Evolutionary conservation across 2,797 vertebrate genomes (phyloP), one percentile per base, ranked within the genome.

Genomic region (Xerus rutilus): DNA sequence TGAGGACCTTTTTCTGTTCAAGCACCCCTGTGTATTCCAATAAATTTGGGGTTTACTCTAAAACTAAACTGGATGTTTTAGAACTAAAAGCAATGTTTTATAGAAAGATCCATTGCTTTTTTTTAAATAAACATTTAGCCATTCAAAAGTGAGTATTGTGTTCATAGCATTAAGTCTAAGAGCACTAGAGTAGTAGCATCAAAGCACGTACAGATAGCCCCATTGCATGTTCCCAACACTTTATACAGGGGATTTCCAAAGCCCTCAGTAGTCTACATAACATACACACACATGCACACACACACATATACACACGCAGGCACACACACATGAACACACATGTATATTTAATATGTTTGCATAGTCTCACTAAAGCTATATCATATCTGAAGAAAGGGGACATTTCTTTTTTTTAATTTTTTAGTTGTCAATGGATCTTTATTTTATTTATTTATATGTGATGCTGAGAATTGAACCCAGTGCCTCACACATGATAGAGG

Each of bases 1-100:
- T n/a, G 20, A 67, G 28, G 12, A 14, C 28, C 25, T 85, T 96
- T 59, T 67, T 52, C 73, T 89, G 1, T 84, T 89, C 72, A 89
- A 52, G 72, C 2, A 62, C 20, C 17, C 2, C 12, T 28, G 21
- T 35, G 47, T 8, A 20, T 74, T 39, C 30, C 49, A 39, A 96
- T 84, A 57, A 20, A 54, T 30, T 83, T 84, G 45, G 1, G 28
- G 3, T 21, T 79, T 89, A 49, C 45, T 72, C 59, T 91, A 23
- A 93, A 93, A 77, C 4, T 67, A 83, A 93, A 57, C 35, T 57
- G 13, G 8, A 0, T 69, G 15, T 78, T n/a, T 87, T 45, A 62
- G 35, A 89, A 88, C 62, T 18, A n/a, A 81, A 85, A 72, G 7
- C 35, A 65, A 5, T 65, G 32, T 76, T 86, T 84, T 39, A 43